Conservation (phyloP, 2,797 vertebrate species). For the Xenentodon cancila region DNA sequence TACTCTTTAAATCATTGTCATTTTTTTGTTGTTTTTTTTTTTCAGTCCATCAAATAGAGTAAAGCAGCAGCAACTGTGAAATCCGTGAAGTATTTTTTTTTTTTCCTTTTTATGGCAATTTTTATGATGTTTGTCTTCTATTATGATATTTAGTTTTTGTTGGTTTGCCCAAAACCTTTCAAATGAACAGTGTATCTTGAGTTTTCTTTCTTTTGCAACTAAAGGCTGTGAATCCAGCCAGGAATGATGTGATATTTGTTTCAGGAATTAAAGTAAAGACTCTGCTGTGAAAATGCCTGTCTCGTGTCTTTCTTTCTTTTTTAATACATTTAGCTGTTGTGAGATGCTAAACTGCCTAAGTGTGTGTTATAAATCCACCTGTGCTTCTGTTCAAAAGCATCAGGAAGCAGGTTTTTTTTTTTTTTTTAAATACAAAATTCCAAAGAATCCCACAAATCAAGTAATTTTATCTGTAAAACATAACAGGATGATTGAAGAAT, state of each 20-base stretch:
- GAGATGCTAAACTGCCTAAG: conserved; percentile 4
- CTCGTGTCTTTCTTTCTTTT: background rate
- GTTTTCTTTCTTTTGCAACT: background rate
- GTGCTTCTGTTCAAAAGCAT: background rate
- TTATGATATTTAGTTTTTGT: background rate
- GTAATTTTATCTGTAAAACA: conserved; percentile 24
- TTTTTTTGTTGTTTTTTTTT: background rate
- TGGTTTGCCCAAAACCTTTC: background rate
- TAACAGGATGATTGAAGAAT: conserved; percentile 12
- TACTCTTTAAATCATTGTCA: background rate
- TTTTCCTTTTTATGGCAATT: conserved; percentile 4
- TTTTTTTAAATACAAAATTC: conserved; percentile 15
- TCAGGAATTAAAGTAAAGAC: conserved; percentile 16
- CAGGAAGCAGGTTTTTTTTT: too few species aligned
- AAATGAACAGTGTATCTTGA: background rate
- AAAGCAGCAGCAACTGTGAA: background rate
- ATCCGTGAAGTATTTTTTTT: background rate
- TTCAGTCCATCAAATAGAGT: background rate
- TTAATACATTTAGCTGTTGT: background rate
- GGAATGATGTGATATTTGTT: conserved; percentile 6
- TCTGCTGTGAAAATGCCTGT: conserved; percentile 7
- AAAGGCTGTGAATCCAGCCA: conserved; percentile 5
- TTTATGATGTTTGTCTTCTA: background rate
- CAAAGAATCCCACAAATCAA: conserved; percentile 12
- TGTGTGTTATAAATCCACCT: conserved; percentile 12